Evolutionary conservation across 92 coral and sea anemone species (phyloP).

Genomic region (Zoanthus sociatus): DNA sequence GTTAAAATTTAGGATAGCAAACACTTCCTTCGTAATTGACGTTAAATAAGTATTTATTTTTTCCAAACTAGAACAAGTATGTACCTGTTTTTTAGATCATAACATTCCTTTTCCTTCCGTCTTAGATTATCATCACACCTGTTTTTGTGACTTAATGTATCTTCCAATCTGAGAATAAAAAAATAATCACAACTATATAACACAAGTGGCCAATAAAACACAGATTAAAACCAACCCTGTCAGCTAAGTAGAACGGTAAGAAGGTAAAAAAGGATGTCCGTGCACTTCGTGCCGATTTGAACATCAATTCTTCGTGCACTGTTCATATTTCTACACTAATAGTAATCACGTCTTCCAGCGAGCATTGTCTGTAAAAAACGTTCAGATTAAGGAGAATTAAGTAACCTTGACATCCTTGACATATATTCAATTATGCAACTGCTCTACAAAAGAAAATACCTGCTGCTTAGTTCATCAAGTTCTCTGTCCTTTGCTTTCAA

Average conservation of each 20-base stretch:
- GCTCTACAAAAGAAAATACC: conserved; percentile 25
- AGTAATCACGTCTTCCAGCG: too few relatives aligned
- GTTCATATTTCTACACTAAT: too few relatives aligned
- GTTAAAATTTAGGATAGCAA: neutral
- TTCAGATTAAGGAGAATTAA: too few relatives aligned
- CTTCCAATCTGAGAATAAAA: conserved; percentile 69
- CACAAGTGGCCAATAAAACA: neutral
- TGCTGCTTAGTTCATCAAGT: conserved; percentile 57
- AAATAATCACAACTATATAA: neutral
- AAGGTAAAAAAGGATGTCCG: too few relatives aligned
- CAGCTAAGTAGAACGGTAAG: too few relatives aligned
- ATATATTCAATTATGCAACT: neutral
- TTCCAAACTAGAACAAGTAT: neutral
- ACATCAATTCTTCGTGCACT: too few relatives aligned
- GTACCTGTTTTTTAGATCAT: conserved; percentile 90
- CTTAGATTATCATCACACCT: conserved; percentile 78
- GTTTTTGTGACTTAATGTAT: conserved; percentile 65
- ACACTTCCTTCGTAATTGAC: neutral
- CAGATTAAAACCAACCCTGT: neutral
- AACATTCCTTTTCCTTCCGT: conserved; percentile 80
- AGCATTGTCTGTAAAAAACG: too few relatives aligned
- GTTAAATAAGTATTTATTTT: neutral
- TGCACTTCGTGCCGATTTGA: too few relatives aligned
- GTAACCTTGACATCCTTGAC: neutral
- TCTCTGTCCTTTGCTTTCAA: conserved; percentile 54